These are phyloP conservation scores for Drosophila hydei DNA, from an alignment of 1,140 invertebrate genomes.

Conservation along the genomic window DNA sequence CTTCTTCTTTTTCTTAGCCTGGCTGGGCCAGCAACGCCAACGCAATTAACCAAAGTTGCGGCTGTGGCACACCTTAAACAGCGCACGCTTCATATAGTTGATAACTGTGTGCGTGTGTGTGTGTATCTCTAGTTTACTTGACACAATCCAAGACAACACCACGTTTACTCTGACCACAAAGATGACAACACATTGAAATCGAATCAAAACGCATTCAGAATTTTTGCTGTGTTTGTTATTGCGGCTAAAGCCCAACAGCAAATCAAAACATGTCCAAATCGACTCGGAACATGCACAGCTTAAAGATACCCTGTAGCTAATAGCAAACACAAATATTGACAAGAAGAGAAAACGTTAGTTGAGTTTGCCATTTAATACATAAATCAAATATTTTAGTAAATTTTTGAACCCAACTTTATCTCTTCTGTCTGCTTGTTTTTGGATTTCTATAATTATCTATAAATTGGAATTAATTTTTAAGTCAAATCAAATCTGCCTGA, in stretches of 20 bases:
- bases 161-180: conserved; percentile 47
- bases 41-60: conserved; percentile 77
- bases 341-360: too few relatives aligned
- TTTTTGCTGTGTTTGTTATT: conserved; percentile 8
- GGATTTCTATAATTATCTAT: too few relatives aligned
- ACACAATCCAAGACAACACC: conserved; percentile 58
- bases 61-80: conserved; percentile 67
- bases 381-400: too few relatives aligned
- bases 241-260: conserved; percentile 20
- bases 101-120: conserved; percentile 14
- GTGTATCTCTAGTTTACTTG: conserved; percentile 59
- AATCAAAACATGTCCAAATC: background rate
- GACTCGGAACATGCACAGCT: background rate
- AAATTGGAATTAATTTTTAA: too few relatives aligned
- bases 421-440: too few relatives aligned
- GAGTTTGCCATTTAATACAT: too few relatives aligned
- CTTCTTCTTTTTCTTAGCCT: background rate
- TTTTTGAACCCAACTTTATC: too few relatives aligned
- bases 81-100: conserved; percentile 17
- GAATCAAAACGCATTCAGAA: conserved; percentile 62
- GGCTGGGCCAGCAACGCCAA: conserved; percentile 60
- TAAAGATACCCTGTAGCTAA: background rate
- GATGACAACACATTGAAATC: conserved; percentile 51
- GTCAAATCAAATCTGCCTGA: too few relatives aligned
- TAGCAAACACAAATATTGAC: background rate